Conservation (phyloP, 2,113 vertebrate species). For the Perccottus glenii region DNA sequence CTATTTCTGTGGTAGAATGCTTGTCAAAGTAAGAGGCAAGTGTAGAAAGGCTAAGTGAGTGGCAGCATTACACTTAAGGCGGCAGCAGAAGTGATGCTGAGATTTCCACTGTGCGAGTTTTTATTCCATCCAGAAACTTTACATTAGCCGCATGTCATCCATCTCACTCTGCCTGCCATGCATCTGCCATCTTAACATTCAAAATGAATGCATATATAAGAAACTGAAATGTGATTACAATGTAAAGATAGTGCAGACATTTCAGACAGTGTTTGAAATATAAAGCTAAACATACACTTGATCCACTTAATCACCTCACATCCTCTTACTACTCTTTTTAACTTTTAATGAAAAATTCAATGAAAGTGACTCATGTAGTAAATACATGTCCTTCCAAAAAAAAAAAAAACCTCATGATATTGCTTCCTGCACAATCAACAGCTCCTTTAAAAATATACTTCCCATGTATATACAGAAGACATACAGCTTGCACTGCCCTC, state of each 20-base stretch:
- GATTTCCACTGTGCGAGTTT: background rate
- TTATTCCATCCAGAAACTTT: background rate
- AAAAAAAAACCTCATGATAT: too few species aligned
- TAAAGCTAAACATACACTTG: too few species aligned
- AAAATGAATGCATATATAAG: background rate
- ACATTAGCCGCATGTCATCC: background rate
- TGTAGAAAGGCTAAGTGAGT: slow-evolving; percentile 6
- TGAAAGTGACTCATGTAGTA: too few species aligned
- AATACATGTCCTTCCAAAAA: too few species aligned
- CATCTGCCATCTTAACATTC: background rate
- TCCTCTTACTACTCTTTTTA: too few species aligned
- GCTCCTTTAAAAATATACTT: too few species aligned
- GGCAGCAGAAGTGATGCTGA: background rate
- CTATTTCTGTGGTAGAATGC: slow-evolving; percentile 27
- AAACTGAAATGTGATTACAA: background rate
- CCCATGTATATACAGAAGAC: background rate
- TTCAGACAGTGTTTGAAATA: too few species aligned
- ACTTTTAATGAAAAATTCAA: too few species aligned
- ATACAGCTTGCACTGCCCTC: slow-evolving; percentile 54
- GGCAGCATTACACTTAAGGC: background rate
- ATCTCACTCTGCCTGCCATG: too few species aligned
- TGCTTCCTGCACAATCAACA: too few species aligned
- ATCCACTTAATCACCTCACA: too few species aligned
- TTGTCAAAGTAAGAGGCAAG: slow-evolving; percentile 17
- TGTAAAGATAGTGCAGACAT: background rate